Conservation (phyloP, 1,140 invertebrate species). For the Leptopilina boulardi region DNA sequence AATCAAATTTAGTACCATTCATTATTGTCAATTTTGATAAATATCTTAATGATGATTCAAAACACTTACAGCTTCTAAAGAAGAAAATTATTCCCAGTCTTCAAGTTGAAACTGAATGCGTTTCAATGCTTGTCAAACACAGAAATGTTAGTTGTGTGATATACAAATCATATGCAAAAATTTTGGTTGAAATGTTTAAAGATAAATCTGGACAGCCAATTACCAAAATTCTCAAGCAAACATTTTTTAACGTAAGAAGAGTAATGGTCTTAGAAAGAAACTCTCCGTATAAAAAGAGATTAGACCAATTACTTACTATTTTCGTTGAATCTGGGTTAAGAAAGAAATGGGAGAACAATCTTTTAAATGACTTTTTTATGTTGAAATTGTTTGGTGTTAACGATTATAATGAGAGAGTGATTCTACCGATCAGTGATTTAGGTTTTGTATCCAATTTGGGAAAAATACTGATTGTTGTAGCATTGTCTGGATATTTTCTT, state of each 20-base stretch:
- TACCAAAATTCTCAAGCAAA: background rate
- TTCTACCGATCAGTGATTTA: background rate
- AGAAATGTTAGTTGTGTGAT: background rate
- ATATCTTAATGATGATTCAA: background rate
- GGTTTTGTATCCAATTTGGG: background rate
- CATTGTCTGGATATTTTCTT: background rate
- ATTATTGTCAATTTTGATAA: too few relatives aligned
- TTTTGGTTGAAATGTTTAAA: background rate
- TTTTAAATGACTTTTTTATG: background rate
- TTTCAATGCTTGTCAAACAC: background rate
- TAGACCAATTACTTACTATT: background rate
- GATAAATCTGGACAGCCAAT: background rate
- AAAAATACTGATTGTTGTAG: background rate
- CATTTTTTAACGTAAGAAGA: background rate
- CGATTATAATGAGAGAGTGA: background rate
- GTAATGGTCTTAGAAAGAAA: background rate
- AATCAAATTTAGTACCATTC: too few relatives aligned
- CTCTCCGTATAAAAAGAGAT: background rate
- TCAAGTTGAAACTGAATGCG: background rate
- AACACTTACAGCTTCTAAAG: background rate
- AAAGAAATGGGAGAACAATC: background rate
- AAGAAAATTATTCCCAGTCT: background rate
- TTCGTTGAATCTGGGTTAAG: background rate
- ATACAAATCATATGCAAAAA: background rate
- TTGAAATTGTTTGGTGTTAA: background rate